A percentile compares a stretch with the other conserved stretches of the same genome.
Conservation (phyloP, 2,888 invertebrate genomes). For the Corythucha ciliata region DNA sequence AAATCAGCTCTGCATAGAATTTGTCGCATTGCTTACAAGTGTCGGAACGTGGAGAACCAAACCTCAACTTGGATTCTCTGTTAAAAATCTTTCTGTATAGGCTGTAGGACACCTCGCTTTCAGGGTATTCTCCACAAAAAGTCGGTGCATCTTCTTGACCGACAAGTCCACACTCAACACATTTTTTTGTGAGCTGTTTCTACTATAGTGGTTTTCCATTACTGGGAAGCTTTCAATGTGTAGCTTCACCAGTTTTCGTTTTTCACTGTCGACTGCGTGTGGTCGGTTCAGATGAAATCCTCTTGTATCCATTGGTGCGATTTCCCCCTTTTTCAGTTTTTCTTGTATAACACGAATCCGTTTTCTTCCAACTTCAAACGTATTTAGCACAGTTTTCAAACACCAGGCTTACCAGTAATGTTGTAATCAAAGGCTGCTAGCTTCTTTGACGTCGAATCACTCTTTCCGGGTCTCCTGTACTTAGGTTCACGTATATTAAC, state of each 20-base stretch:
- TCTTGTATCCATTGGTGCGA: constrained; percentile 12
- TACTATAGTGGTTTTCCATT: constrained; percentile 5
- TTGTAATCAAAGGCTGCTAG: constrained; percentile 6
- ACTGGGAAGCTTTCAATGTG: constrained; percentile 9
- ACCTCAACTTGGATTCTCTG: constrained; percentile 12
- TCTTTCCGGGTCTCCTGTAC: not conserved
- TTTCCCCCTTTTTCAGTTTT: constrained; percentile 3
- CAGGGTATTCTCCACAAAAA: constrained; percentile 2
- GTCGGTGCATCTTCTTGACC: constrained; percentile 7
- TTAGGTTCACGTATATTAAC: constrained; percentile 7
- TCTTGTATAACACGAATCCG: constrained; percentile 3
- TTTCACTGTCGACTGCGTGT: not conserved
- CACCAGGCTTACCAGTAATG: constrained; percentile 2
- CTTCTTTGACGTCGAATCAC: not conserved
- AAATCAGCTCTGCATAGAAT: constrained; percentile 7
- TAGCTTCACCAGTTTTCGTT: not conserved
- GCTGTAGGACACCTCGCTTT: not conserved
- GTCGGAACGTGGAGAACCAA: constrained; percentile 20
- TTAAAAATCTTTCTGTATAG: constrained; percentile 17
- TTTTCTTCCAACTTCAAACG: not conserved
- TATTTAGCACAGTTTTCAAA: constrained; percentile 3
- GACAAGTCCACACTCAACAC: constrained; percentile 1
- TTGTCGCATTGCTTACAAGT: constrained; percentile 20
- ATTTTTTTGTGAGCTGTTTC: not conserved
- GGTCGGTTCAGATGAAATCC: constrained; percentile 10